Conservation (phyloP, 2,113 vertebrate genomes). For the Alosa alosa region DNA sequence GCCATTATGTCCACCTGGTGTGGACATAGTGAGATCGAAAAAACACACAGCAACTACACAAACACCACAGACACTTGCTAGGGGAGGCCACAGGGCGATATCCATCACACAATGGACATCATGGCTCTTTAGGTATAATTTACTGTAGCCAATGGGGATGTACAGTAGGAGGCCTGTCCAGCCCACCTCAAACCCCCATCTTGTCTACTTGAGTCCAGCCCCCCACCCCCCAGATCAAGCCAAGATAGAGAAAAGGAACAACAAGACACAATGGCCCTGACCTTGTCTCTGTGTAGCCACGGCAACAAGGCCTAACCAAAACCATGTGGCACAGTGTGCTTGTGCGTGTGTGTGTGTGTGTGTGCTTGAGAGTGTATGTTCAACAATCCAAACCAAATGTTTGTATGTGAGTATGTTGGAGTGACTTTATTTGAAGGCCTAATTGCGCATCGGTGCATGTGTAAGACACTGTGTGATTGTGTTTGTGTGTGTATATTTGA, state of each 20-base stretch:
- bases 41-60: conserved; percentile 10
- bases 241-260: conserved; percentile 35
- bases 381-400: background rate
- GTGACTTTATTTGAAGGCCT: background rate
- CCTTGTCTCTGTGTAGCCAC: conserved; percentile 67
- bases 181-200: background rate
- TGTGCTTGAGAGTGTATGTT: background rate
- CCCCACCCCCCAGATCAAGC: conserved; percentile 24
- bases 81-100: background rate
- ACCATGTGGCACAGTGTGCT: conserved; percentile 57
- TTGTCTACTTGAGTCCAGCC: conserved; percentile 20
- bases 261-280: conserved; percentile 63
- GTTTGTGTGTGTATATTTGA: background rate
- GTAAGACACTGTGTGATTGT: background rate
- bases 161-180: background rate
- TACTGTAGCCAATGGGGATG: background rate
- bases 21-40: background rate
- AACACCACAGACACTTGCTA: background rate
- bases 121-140: background rate
- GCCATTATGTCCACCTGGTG: background rate
- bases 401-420: background rate
- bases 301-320: conserved; percentile 65
- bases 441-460: background rate
- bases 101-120: background rate
- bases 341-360: conserved; percentile 11